Percentiles rank a stretch among this genome's conserved stretches.
Evolutionary conservation across 64 coral and sea anemone genomes (phyloP).

Genomic region (Pocillopora damicornis): DNA sequence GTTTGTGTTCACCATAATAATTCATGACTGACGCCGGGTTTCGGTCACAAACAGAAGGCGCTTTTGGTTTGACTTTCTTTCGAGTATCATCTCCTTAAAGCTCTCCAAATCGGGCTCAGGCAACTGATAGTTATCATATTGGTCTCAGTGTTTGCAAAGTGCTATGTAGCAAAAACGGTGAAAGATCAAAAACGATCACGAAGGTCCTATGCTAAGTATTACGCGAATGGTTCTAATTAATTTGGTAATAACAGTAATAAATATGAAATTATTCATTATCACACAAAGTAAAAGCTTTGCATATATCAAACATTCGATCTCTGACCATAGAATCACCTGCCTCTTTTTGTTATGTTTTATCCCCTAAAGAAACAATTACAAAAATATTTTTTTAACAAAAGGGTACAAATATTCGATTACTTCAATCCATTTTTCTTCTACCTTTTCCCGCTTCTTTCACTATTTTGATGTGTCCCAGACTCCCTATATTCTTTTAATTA

Average conservation of each 20-base stretch:
- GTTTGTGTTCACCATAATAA: conserved; percentile 9
- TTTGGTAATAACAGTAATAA: conserved; percentile 20
- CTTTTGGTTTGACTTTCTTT: background rate
- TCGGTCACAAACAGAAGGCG: background rate
- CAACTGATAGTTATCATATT: background rate
- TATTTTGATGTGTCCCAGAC: too few relatives aligned
- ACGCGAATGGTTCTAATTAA: conserved; percentile 1
- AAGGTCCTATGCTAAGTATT: background rate
- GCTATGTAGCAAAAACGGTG: background rate
- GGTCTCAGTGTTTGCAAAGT: background rate
- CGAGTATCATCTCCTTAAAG: background rate
- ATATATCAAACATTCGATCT: conserved; percentile 7
- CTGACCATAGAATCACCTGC: background rate
- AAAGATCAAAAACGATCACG: background rate
- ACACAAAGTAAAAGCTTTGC: conserved; percentile 7
- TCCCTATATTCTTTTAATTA: background rate
- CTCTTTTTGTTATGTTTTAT: background rate
- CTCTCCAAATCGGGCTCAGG: background rate
- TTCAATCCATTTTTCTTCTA: background rate
- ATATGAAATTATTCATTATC: conserved; percentile 40
- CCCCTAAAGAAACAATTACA: conserved; percentile 3
- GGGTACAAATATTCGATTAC: background rate
- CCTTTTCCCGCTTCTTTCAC: background rate
- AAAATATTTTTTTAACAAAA: background rate
- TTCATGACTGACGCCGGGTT: background rate